These are phyloP conservation scores for Atherinomorus stipes DNA, from an alignment of 2,113 vertebrate genomes.

Conservation along the genomic window DNA sequence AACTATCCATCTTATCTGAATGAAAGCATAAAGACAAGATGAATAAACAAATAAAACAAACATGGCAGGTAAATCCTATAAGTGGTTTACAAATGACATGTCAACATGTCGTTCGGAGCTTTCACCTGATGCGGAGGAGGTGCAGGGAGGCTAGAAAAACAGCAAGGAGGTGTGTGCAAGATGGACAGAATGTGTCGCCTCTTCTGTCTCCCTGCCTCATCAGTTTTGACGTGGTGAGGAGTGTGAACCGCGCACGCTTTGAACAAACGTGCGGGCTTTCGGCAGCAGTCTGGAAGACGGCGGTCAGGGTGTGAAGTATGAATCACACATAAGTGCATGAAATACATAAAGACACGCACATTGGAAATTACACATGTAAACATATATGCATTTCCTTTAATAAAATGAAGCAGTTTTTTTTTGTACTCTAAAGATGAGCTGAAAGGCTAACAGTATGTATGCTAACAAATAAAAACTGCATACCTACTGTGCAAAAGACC, in stretches of 20 bases:
- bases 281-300: not conserved
- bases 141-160: constrained; percentile 51
- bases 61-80: not conserved
- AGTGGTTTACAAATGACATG: constrained; percentile 36
- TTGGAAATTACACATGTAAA: not conserved
- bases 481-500: too few species aligned
- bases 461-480: too few species aligned
- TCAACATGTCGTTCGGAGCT: constrained; percentile 44
- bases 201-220: constrained; percentile 11
- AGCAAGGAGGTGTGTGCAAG: constrained; percentile 46
- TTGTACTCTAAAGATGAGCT: too few species aligned
- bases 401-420: not conserved
- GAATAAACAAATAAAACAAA: not conserved
- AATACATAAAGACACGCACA: constrained; percentile 14
- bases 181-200: constrained; percentile 59
- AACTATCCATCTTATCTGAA: too few species aligned
- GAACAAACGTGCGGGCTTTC: not conserved
- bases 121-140: constrained; percentile 61
- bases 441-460: too few species aligned
- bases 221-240: constrained; percentile 14
- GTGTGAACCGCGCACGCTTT: constrained; percentile 46
- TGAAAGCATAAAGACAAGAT: not conserved
- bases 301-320: constrained; percentile 59
- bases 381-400: not conserved
- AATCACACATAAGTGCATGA: constrained; percentile 29